Evolutionary conservation across 2,888 invertebrate species (phyloP).

Genomic region (Himalopsyche anomala): DNA sequence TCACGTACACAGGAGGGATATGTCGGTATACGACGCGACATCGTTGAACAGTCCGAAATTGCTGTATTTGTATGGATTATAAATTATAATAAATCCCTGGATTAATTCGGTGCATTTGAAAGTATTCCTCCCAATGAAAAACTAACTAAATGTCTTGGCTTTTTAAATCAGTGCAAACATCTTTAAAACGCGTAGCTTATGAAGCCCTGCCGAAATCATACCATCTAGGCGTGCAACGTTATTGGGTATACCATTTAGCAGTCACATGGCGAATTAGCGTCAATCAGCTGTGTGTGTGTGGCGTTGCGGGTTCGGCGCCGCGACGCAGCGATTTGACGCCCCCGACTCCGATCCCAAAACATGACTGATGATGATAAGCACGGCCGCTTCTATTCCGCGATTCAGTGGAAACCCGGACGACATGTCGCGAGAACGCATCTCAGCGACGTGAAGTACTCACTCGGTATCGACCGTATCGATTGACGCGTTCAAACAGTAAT

Average conservation of each 20-base stretch:
- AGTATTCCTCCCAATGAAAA: too few species aligned
- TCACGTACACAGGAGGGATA: too few species aligned
- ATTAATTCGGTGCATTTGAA: too few species aligned
- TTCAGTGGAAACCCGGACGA: constrained; percentile 24
- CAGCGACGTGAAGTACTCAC: not conserved
- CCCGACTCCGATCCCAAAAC: constrained; percentile 17
- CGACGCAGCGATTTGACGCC: constrained; percentile 33
- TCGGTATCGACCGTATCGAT: not conserved
- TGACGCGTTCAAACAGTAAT: too few species aligned
- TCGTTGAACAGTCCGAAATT: too few species aligned
- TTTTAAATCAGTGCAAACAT: too few species aligned
- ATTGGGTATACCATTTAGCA: constrained; percentile 49
- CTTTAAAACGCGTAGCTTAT: too few species aligned
- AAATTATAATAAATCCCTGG: too few species aligned
- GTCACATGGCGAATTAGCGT: constrained; percentile 55
- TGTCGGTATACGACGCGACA: too few species aligned
- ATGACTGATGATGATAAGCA: constrained; percentile 3
- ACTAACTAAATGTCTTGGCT: too few species aligned
- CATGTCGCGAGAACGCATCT: constrained; percentile 10
- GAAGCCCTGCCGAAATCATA: constrained; percentile 6
- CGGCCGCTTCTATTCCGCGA: not conserved
- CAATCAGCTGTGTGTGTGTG: constrained; percentile 27
- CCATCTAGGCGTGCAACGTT: constrained; percentile 9
- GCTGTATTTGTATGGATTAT: too few species aligned
- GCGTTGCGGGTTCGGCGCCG: constrained; percentile 49